A percentile compares a stretch with the other conserved stretches of the same genome.
phyloP scores from a whole-genome alignment of 35 echinoderm and acorn worm genomes.

The Heliocidaris erythrogramma region DNA sequence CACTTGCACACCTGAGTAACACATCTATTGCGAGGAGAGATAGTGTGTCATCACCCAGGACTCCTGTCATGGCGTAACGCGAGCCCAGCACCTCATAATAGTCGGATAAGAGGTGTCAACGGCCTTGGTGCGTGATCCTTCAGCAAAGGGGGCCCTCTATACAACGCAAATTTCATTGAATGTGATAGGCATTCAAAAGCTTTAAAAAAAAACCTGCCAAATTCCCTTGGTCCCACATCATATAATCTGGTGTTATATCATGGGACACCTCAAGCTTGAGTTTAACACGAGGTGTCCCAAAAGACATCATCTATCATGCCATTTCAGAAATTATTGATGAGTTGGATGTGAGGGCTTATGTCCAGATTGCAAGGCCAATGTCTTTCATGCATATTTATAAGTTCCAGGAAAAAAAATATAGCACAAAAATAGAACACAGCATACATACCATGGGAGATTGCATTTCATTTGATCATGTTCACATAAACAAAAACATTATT shows the following conservation, averaged over 20 bases:
- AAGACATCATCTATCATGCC: conserved; percentile 9
- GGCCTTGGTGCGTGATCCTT: conserved; percentile 25
- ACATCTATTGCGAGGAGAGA: conserved; percentile 33
- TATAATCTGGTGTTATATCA: neutral
- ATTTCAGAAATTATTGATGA: conserved; percentile 36
- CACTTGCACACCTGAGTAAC: conserved; percentile 47
- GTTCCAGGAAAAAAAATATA: neutral
- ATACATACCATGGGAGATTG: neutral
- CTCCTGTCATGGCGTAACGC: conserved; percentile 13
- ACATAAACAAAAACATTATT: neutral
- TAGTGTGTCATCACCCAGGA: conserved; percentile 36
- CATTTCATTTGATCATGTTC: neutral
- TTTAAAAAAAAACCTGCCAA: neutral
- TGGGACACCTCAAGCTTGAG: conserved; percentile 1
- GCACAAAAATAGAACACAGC: neutral
- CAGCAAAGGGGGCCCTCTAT: neutral
- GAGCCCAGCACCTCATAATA: conserved; percentile 43
- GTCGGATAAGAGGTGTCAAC: conserved; percentile 46
- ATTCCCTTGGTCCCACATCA: neutral
- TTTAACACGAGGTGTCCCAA: neutral
- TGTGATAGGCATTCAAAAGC: conserved; percentile 8
- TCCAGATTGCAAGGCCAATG: neutral
- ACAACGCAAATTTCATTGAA: neutral
- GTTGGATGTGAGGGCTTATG: neutral
- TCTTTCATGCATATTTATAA: neutral